Evolutionary conservation across 2,888 invertebrate species (phyloP), one percentile per base, ranked within the genome.

Genomic region (Nebria brevicollis): DNA sequence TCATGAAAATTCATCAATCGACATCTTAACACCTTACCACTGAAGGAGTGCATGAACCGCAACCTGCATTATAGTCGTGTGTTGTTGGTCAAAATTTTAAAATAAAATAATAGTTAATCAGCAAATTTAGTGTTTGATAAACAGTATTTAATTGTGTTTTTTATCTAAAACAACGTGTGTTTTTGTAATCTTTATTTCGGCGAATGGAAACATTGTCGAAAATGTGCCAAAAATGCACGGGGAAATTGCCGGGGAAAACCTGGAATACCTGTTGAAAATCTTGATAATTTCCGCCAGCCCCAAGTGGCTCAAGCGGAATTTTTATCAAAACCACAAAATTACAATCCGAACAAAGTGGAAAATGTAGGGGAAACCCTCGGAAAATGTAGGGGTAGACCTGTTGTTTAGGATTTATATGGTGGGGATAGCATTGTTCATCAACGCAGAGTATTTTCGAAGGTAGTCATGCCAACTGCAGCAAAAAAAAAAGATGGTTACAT

Each of bases 231-330:
- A 13, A 54, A 54, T 54, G 13, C 54, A 34, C 20, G 20, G 20
- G 70, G 70, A 1, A 3, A 66, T 3, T 7, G 26, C 26, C 7
- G 64, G 41, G 68, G 77, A 77, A 77, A 72, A 72, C 54, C 70
- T 11, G 26, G 15, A n/a, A 65, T 42, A 78, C 78, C 78, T 78
- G 78, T 78, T 78, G 78, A 78, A 78, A 78, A 78, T 78, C 78
- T 78, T 78, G 78, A 78, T 78, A 78, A 70, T 70, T 26, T 34
- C n/a, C 66, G 1, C 7, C 7, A 64, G 41, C 8, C 70, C 77
- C 20, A 43, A 15, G 72, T 72, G 65, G 72, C 72, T 20, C 66
- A 15, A 73, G 11, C 25, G 42, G 78, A 78, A 78, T 78, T 78
- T 77, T 78, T 78, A 78, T 73, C 73, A 78, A 42, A 54, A 70